phyloP scores from a whole-genome alignment of 1,140 invertebrate genomes.

The Adoxophyes honmai region DNA sequence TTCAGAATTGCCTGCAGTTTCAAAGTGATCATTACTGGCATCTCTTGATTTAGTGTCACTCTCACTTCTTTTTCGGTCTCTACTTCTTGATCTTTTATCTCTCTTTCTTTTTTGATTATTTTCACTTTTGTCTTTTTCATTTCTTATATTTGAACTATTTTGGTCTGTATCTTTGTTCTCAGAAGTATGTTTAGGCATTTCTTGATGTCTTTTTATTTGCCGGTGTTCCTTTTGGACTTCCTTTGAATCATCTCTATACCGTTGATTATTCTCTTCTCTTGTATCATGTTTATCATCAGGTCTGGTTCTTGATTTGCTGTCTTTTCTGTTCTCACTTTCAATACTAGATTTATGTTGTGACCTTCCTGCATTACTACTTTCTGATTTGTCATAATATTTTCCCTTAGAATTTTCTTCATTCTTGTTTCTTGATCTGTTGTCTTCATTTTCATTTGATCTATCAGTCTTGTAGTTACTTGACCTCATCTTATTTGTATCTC shows the following conservation, averaged over 20 bases:
- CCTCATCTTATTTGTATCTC: background rate
- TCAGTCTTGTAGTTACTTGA: too few species aligned
- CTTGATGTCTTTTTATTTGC: background rate
- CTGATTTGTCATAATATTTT: background rate
- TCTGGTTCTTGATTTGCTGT: background rate
- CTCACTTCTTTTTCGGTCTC: background rate
- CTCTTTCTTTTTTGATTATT: background rate
- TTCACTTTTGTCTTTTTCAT: background rate
- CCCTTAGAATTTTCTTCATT: background rate
- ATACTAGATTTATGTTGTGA: background rate
- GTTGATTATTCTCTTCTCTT: background rate
- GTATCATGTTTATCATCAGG: background rate
- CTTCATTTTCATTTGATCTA: background rate
- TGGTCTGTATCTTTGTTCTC: background rate
- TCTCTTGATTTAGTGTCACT: background rate
- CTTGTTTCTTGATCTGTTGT: background rate
- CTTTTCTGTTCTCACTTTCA: background rate
- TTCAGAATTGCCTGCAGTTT: background rate
- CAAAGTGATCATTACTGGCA: background rate
- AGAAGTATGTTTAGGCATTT: background rate
- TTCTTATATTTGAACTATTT: background rate
- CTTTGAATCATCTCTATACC: background rate
- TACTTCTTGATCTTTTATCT: background rate
- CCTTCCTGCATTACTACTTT: background rate
- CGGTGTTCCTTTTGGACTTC: background rate